Evolutionary conservation across 1,140 invertebrate species (phyloP).

Genomic region (Trichogramma pretiosum): DNA sequence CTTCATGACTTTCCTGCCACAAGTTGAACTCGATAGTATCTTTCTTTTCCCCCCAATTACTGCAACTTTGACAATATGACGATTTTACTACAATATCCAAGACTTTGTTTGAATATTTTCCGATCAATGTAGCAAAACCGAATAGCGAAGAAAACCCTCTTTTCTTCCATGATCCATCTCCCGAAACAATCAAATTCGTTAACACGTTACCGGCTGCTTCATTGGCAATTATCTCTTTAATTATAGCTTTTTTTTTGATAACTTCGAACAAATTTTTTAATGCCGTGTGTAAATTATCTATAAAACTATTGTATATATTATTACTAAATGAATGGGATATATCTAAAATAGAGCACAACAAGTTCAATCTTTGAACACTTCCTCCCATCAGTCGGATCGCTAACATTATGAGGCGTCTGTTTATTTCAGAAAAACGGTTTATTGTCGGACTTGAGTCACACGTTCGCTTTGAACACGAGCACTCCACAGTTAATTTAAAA

Average conservation of each 20-base stretch:
- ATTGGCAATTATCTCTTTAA: not conserved
- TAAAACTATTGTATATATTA: not conserved
- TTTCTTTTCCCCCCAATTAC: conserved; percentile 2
- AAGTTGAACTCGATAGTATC: not conserved
- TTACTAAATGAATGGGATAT: not conserved
- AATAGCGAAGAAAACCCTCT: conserved; percentile 2
- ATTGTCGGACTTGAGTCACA: too few species aligned
- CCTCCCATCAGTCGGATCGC: too few species aligned
- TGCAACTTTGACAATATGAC: not conserved
- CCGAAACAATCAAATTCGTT: not conserved
- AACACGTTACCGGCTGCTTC: not conserved
- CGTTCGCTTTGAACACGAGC: not conserved
- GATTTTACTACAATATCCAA: conserved; percentile 1
- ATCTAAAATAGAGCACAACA: conserved; percentile 10
- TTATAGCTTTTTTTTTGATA: conserved; percentile 1
- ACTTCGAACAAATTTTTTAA: not conserved
- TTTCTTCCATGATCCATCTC: conserved; percentile 3
- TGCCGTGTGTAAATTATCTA: too few species aligned
- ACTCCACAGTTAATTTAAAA: not conserved
- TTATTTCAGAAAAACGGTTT: too few species aligned
- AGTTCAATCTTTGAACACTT: too few species aligned
- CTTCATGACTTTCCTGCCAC: not conserved
- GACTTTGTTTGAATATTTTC: not conserved
- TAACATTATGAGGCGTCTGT: too few species aligned
- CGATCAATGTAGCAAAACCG: not conserved